Conservation (phyloP, 2,888 invertebrate species). For the Tetropium fuscum region DNA sequence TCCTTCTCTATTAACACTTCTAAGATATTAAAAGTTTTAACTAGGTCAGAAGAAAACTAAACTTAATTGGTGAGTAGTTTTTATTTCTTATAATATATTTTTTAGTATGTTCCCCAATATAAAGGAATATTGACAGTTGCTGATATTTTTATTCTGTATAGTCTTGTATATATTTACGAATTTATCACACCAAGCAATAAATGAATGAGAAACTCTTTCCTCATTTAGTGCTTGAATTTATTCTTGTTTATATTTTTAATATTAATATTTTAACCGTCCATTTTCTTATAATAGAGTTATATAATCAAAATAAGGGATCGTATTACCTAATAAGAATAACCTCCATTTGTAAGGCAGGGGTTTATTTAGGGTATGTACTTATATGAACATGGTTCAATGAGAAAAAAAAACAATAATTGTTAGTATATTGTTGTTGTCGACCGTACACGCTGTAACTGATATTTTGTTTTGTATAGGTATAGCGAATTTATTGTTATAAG, state of each 20-base stretch:
- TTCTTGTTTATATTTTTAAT: not conserved
- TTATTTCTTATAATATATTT: too few relatives aligned
- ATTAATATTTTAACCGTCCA: conserved; percentile 40
- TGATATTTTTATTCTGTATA: too few relatives aligned
- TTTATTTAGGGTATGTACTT: conserved; percentile 25
- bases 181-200: too few relatives aligned
- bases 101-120: too few relatives aligned
- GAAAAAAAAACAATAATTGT: conserved; percentile 28
- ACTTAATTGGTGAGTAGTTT: too few relatives aligned
- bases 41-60: not conserved
- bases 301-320: conserved; percentile 15
- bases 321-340: conserved; percentile 6
- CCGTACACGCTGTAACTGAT: conserved; percentile 34
- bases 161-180: too few relatives aligned
- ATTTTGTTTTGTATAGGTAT: conserved; percentile 42
- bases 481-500: conserved; percentile 45
- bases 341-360: conserved; percentile 16
- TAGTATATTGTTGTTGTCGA: conserved; percentile 41
- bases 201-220: too few relatives aligned
- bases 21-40: not conserved
- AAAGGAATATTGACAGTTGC: too few relatives aligned
- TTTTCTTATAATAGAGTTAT: conserved; percentile 34
- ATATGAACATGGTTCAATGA: conserved; percentile 13
- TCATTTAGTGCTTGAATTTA: not conserved
- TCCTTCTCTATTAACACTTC: not conserved